Conservation (phyloP, 2,113 vertebrate genomes). For the Gavia stellata region DNA sequence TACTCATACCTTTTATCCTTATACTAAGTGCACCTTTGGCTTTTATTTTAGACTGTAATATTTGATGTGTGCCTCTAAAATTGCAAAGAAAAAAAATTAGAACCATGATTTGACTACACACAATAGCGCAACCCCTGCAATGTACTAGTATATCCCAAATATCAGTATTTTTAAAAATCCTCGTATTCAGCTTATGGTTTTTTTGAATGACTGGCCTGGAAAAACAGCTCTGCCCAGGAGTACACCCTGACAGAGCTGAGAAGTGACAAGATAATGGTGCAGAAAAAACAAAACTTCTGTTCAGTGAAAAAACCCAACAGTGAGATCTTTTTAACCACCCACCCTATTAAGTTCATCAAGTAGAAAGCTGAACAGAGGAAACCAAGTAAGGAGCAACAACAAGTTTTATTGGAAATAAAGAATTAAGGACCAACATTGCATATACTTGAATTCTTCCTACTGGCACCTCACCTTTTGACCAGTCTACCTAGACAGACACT, state of each 20-base stretch:
- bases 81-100: neutral
- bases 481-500: neutral
- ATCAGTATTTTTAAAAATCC: neutral
- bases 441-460: neutral
- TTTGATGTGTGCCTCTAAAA: neutral
- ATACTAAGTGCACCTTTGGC: neutral
- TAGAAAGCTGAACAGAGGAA: neutral
- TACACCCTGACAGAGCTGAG: neutral
- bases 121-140: rapidly evolving
- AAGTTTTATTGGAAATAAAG: neutral
- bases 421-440: neutral
- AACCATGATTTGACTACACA: neutral
- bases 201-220: neutral
- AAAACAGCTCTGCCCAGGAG: neutral
- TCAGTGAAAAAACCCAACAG: rapidly evolving
- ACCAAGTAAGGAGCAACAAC: neutral
- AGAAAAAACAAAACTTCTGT: neutral
- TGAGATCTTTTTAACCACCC: neutral
- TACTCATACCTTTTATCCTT: neutral
- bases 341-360: neutral
- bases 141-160: neutral
- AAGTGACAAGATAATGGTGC: neutral
- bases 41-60: neutral
- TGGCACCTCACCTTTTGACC: neutral
- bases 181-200: rapidly evolving